Evolutionary conservation across 2,888 invertebrate genomes (phyloP).

Genomic region (Sphinx pinastri): DNA sequence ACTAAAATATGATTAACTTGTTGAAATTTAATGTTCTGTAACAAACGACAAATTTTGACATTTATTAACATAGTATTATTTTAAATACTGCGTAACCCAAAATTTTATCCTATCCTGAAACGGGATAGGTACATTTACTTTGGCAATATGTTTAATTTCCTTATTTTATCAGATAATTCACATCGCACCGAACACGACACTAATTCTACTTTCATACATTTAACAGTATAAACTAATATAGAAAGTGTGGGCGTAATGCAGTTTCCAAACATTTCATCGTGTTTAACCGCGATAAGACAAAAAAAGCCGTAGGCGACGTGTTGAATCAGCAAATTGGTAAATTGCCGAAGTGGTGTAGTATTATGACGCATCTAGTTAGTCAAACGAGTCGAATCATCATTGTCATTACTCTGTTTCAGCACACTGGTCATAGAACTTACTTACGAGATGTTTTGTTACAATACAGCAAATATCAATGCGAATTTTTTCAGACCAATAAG

Average conservation of each 20-base stretch:
- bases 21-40: too few species aligned
- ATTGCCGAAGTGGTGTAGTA: conserved; percentile 15
- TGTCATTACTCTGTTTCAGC: conserved; percentile 8
- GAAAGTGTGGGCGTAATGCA: not conserved
- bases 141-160: too few species aligned
- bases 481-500: too few species aligned
- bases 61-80: too few species aligned
- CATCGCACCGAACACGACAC: too few species aligned
- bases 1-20: too few species aligned
- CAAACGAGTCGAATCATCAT: conserved; percentile 4
- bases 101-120: too few species aligned
- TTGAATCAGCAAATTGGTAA: conserved; percentile 21
- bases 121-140: too few species aligned
- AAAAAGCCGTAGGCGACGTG: not conserved
- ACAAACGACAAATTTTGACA: too few species aligned
- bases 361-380: conserved; percentile 9
- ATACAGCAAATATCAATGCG: too few species aligned
- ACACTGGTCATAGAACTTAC: not conserved
- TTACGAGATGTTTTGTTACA: not conserved
- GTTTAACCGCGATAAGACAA: not conserved
- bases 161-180: too few species aligned
- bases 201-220: not conserved
- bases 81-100: too few species aligned
- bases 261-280: conserved; percentile 6
- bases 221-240: not conserved